Base-by-base conservation (phyloP, 1,140 invertebrate genomes). In the Conopomorpha cramerella region DNA sequence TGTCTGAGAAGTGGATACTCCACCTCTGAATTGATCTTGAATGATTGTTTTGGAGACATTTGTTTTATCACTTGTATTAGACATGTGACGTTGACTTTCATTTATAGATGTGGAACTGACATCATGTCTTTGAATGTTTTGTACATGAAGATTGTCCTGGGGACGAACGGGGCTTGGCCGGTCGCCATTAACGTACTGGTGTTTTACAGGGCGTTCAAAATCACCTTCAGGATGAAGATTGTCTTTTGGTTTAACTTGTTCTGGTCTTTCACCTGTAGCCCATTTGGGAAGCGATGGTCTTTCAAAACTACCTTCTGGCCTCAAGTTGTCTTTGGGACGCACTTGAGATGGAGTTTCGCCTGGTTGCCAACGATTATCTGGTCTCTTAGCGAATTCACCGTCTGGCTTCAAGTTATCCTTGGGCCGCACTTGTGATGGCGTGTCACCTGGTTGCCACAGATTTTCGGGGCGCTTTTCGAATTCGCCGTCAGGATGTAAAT, bases 181-280 rank as follows among this genome's bases (percentile, higher is more conserved):
- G 38, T 66, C 78, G 13, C 38, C 71, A 13, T 38, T 62, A 28
- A 33, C 41, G 49, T 60, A 77, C 13, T 56, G 45, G 29, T 55
- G 60, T 18, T 65, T 67, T 8, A 81, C 71, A 2, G 63, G 65
- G n/a, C 41, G 61, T 49, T 30, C 53, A 83, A 81, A 81, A 10
- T 81, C 65, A 36, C 84, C 84, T 58, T 86, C 84, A 0, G 77
- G 64, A 46, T 62, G 73, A 2, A 85, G 46, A 53, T 86, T 86
- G 41, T 84, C 82, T 32, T 67, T 49, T 1, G 77, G 83, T 41
- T 67, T 78, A 33, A 72, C 81, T 36, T 77, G 78, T 29, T 42
- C 56, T 0, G 73, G 70, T 34, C 79, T 45, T 50, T 81, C 61
- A 38, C 61, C 46, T 40, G 65, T 38, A 37, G 58, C 48, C 68